A percentile compares a stretch with the other conserved stretches of the same genome.
These are phyloP conservation scores for Zaprionus nigranus DNA, from an alignment of 1,140 invertebrate species.

Conservation along the genomic window DNA sequence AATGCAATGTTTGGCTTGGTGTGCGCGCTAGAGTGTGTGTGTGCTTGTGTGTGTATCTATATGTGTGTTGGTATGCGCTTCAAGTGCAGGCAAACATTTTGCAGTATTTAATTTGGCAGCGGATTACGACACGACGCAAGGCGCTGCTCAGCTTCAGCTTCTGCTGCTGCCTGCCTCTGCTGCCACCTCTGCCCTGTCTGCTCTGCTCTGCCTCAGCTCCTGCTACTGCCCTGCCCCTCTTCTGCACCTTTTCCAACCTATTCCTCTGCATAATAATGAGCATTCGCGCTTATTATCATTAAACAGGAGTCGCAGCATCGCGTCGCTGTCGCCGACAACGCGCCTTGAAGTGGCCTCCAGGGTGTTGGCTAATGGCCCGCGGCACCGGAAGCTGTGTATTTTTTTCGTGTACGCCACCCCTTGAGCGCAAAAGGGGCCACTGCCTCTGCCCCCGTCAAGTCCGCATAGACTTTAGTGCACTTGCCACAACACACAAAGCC, in stretches of 20 bases:
- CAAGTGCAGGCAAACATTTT: slow-evolving; percentile 45
- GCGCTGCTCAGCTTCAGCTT: background rate
- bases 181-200: background rate
- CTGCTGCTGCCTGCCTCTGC: background rate
- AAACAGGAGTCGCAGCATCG: slow-evolving; percentile 55
- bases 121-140: background rate
- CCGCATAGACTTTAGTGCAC: slow-evolving; percentile 17
- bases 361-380: slow-evolving; percentile 75
- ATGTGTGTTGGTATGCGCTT: background rate
- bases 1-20: slow-evolving; percentile 36
- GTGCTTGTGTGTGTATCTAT: background rate
- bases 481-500: slow-evolving; percentile 36
- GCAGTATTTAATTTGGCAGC: slow-evolving; percentile 38
- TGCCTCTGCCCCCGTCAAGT: background rate
- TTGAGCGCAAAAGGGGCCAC: background rate
- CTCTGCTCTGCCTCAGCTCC: slow-evolving; percentile 3
- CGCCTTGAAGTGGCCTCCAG: slow-evolving; percentile 70
- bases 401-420: background rate
- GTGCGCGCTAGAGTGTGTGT: background rate
- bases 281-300: slow-evolving; percentile 73
- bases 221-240: background rate
- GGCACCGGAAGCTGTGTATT: slow-evolving; percentile 58
- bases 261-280: slow-evolving; percentile 72
- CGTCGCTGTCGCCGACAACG: slow-evolving; percentile 16
- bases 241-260: background rate